Base-by-base conservation (phyloP, 2,113 vertebrate genomes). In the Spheniscus mendiculus region DNA sequence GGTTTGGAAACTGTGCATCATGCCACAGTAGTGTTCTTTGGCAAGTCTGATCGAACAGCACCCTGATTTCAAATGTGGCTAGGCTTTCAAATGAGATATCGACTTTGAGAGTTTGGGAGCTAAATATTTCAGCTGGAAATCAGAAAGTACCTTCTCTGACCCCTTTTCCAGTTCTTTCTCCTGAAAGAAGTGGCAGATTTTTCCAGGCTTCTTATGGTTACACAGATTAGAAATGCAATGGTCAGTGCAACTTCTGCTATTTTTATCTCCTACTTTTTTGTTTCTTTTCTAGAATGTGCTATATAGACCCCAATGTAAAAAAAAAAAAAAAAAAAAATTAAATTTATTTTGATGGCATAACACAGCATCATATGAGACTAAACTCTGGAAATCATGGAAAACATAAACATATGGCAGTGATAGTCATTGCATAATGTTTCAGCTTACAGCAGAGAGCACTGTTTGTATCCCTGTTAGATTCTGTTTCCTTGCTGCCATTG, bases 351-450 rank as follows among this genome's bases (percentile, higher is more conserved):
- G 32, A 49, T 42, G 71, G 9, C 12, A 65, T 34, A 83, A 47
- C 14, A 56, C 2, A 62, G 12, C 32, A 71, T 58, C 7, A 29
- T 25, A 30, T 8, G 26, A 79, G 44, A 52, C 11, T 83, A 79
- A 69, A 83, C 26, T 70, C 36, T 79, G 49, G 44, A 91, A 90
- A 91, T n/a, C 17, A 18, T 10, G 4, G 34, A 45, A 76, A 69
- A 45, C 0, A 0, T n/a, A 78, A 49, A 49, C 26, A 44, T 22
- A 58, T 3, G 25, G 4, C 58, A 81, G 27, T 25, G n/a, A 56
- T 4, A 77, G 55, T 19, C 42, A 50, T 19, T 52, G 47, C 9
- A 14, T 70, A 49, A 70, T n/a, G 4, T 83, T 95, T 73, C 53
- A 58, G 18, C 0, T 14, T 38, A 83, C 76, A 78, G 83, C 38